Evolutionary conservation across 2,888 invertebrate genomes (phyloP), one percentile per base, ranked within the genome.

Genomic region (Plagodis pulveraria): DNA sequence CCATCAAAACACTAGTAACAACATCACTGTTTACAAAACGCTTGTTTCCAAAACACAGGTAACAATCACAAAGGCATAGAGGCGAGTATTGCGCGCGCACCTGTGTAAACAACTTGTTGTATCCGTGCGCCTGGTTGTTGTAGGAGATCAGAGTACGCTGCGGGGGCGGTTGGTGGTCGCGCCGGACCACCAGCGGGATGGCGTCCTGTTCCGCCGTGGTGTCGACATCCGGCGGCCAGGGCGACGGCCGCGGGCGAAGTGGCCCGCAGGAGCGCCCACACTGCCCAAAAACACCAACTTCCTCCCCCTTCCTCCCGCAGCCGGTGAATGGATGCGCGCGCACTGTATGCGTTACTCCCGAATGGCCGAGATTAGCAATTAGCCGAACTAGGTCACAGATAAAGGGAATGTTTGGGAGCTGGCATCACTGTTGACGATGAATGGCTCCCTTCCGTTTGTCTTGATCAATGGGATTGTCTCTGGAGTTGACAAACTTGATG

Each of bases 31-130:
- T 56, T 45, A 56, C 50, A 46, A 10, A 42, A 5, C 42, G 42
- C 12, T 12, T 8, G 65, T 51, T 36, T 52, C 52, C 52, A 51
- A 51, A 36, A 51, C 34, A 54, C 46, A 58, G 54, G 55, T 53
- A 61, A 65, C 64, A 42, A 42, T 5, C 40, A 65, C 62, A 67
- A 58, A 10, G 10, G 40, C 10, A 40, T 7, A 10, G 10, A 10
- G 40, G 10, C 8, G 36, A 36, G 36, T 62, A 70, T 64, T 71
- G 75, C 77, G 73, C 76, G 73, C 87, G 83, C 84, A 96, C 96
- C 96, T 96, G 96, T 63, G 96, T 96, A 81, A 96, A 96, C 84
- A 96, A 94, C 94, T 96, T 96, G 94, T 96, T 96, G 94, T 96
- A 96, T 84, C 96, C 96, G 83, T 95, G 94, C 87, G 94, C 95